phyloP scores from a whole-genome alignment of 2,888 invertebrate genomes.

The Drosophila anomelani region DNA sequence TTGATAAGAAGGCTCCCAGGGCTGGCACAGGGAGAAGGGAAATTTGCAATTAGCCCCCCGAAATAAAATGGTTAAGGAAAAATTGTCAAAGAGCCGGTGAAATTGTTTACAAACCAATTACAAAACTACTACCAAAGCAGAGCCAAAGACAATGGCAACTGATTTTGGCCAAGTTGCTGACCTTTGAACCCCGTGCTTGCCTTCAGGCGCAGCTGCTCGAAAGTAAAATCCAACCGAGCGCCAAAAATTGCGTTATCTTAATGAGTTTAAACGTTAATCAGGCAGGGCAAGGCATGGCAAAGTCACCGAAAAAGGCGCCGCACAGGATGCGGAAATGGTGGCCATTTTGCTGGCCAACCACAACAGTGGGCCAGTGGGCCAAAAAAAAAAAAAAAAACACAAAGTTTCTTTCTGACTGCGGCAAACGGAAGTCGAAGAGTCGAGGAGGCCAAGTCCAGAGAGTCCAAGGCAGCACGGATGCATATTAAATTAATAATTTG shows the following conservation, averaged over 20 bases:
- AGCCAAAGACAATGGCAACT: slow-evolving; percentile 66
- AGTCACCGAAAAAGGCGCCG: slow-evolving; percentile 13
- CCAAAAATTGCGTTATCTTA: slow-evolving; percentile 83
- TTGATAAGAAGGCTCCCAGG: slow-evolving; percentile 49
- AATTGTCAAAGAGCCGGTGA: slow-evolving; percentile 73
- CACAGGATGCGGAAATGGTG: slow-evolving; percentile 68
- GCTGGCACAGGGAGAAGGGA: slow-evolving; percentile 17
- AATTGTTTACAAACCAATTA: slow-evolving; percentile 81
- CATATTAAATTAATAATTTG: slow-evolving; percentile 82
- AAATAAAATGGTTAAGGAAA: slow-evolving; percentile 60
- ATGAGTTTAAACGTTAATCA: slow-evolving; percentile 82
- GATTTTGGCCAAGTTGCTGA: slow-evolving; percentile 63
- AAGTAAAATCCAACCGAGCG: slow-evolving; percentile 71
- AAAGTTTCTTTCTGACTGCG: slow-evolving; percentile 28
- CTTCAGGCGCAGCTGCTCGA: slow-evolving; percentile 63
- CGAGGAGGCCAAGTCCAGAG: slow-evolving; percentile 21
- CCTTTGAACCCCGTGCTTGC: slow-evolving; percentile 58
- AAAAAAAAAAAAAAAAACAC: slow-evolving; percentile 21
- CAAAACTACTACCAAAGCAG: slow-evolving; percentile 46
- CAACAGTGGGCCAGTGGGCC: slow-evolving; percentile 44
- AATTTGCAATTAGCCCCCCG: slow-evolving; percentile 66
- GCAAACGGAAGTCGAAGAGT: slow-evolving; percentile 67
- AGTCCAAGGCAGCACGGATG: slow-evolving; percentile 71
- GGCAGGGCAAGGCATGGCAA: slow-evolving; percentile 48
- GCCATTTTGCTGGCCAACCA: slow-evolving; percentile 70